Conservation (phyloP, 2,888 invertebrate genomes). For the Pecten maximus region DNA sequence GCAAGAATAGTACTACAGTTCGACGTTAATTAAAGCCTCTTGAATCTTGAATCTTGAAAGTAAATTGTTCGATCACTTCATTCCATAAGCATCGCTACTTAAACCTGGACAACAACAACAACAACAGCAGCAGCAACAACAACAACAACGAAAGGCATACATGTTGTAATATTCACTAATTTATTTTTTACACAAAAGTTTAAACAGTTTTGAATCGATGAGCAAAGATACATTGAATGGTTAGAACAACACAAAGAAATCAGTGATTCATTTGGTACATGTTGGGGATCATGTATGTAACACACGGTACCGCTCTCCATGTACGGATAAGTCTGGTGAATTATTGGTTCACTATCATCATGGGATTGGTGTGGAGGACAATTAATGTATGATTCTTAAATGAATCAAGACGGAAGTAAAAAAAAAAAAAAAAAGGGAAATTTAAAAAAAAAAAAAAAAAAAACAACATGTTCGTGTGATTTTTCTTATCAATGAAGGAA, state of each 20-base stretch:
- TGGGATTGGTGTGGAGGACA: neutral
- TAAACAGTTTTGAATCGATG: constrained; percentile 27
- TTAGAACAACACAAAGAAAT: constrained; percentile 11
- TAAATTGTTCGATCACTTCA: no score
- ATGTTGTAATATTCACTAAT: constrained; percentile 33
- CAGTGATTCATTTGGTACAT: constrained; percentile 1
- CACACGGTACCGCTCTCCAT: neutral
- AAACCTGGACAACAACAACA: neutral
- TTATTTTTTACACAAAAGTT: constrained; percentile 35
- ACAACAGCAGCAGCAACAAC: no score
- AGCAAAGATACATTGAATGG: constrained; percentile 32
- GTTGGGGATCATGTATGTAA: neutral
- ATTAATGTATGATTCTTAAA: neutral
- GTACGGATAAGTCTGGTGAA: neutral
- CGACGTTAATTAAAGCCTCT: no score
- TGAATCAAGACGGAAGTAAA: neutral
- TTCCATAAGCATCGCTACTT: neutral
- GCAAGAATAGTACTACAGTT: no score
- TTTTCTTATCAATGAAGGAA: neutral
- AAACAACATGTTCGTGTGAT: no score
- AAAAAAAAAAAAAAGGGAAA: no score
- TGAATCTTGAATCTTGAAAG: no score
- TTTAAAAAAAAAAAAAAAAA: neutral
- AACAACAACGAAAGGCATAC: neutral
- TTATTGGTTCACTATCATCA: neutral